Percentiles rank a stretch among this genome's conserved stretches.
Evolutionary conservation across 2,113 vertebrate species (phyloP).

Genomic region (Odocoileus virginianus): DNA sequence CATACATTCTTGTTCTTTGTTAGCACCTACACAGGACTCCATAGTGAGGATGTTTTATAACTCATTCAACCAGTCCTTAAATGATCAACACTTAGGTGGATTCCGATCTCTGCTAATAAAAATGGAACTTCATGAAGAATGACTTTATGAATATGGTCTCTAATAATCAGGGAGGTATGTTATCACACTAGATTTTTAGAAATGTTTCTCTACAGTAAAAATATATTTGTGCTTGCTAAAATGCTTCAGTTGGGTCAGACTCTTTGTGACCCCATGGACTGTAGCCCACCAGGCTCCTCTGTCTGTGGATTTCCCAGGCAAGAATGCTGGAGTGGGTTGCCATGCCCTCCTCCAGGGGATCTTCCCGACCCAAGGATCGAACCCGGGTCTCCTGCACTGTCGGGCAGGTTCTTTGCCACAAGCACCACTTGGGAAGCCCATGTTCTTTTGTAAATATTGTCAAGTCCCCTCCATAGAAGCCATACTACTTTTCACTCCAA

Average conservation of each 20-base stretch:
- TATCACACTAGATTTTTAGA: not conserved
- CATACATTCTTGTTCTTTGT: not conserved
- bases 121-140: not conserved
- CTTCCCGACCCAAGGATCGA: not conserved
- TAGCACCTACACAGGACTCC: not conserved
- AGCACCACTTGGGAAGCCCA: not conserved
- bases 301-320: not conserved
- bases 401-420: not conserved
- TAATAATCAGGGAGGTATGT: not conserved
- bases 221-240: not conserved
- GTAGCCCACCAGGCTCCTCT: not conserved
- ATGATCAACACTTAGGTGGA: not conserved
- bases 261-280: not conserved
- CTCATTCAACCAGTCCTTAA: not conserved
- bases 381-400: not conserved
- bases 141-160: not conserved
- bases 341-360: not conserved
- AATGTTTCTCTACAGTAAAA: not conserved
- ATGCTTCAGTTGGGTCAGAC: not conserved
- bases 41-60: not conserved
- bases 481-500: not conserved
- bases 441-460: not conserved
- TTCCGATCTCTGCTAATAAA: not conserved
- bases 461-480: not conserved
- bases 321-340: not conserved